These are phyloP conservation scores for Euura lappo DNA, from an alignment of 1,140 invertebrate genomes.

Conservation along the genomic window DNA sequence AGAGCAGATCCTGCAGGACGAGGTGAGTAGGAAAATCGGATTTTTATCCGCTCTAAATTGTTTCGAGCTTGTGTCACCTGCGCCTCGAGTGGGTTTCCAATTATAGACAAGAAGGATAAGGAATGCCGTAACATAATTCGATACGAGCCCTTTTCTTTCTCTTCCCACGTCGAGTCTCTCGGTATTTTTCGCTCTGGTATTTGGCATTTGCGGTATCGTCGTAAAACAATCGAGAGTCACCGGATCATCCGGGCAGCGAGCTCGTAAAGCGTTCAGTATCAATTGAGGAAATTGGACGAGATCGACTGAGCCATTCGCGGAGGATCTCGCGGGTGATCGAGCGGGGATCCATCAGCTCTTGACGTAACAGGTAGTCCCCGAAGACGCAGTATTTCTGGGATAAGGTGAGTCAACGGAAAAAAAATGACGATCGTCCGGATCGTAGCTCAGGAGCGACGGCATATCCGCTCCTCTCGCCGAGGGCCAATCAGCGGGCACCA, in stretches of 20 bases:
- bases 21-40: background rate
- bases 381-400: background rate
- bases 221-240: constrained; percentile 25
- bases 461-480: constrained; percentile 36
- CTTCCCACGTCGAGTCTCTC: too few species aligned
- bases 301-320: background rate
- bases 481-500: constrained; percentile 50
- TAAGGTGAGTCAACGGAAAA: constrained; percentile 33
- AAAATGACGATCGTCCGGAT: constrained; percentile 58
- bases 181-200: background rate
- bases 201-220: constrained; percentile 15
- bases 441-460: constrained; percentile 55
- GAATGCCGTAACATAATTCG: too few species aligned
- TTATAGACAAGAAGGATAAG: too few species aligned
- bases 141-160: background rate
- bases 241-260: background rate
- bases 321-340: constrained; percentile 12
- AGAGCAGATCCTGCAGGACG: constrained; percentile 16
- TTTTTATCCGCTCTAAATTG: too few species aligned
- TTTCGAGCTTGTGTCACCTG: too few species aligned
- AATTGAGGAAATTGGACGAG: constrained; percentile 38
- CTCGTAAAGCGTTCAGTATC: constrained; percentile 38
- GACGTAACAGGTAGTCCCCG: background rate
- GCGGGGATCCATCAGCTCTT: constrained; percentile 16
- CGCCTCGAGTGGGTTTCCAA: too few species aligned